A percentile compares a stretch with the other conserved stretches of the same genome.
phyloP scores from a whole-genome alignment of 30 jellyfish, hydroid and myxozoan species.

The Chrysaora quinquecirrha region DNA sequence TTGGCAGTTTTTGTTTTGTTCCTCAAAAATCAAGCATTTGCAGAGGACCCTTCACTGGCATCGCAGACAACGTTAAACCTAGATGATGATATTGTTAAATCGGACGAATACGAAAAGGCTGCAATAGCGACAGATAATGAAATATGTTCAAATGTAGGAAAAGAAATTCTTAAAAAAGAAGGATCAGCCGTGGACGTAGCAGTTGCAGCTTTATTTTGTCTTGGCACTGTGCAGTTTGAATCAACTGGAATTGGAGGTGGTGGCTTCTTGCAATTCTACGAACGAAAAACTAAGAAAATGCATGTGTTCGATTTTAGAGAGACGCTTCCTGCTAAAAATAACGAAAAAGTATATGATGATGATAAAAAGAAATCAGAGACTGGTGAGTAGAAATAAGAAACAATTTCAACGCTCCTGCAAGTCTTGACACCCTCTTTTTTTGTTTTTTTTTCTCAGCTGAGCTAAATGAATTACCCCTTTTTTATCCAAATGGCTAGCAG shows the following conservation, averaged over 20 bases:
- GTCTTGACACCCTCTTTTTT: too few relatives aligned
- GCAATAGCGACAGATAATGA: conserved; percentile 58
- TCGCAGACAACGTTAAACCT: too few relatives aligned
- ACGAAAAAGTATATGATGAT: conserved; percentile 46
- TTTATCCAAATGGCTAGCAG: too few relatives aligned
- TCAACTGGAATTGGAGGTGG: conserved; percentile 99
- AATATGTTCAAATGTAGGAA: conserved; percentile 71
- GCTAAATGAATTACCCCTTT: too few relatives aligned
- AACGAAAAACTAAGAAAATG: conserved; percentile 27
- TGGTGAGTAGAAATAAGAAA: too few relatives aligned
- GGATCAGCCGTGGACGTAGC: conserved; percentile 91
- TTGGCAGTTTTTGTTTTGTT: too few relatives aligned
- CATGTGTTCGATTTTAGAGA: conserved; percentile 78
- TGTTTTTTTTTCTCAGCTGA: too few relatives aligned
- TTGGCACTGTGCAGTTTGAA: conserved; percentile 60
- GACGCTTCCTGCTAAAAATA: conserved; percentile 71
- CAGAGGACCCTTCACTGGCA: too few relatives aligned
- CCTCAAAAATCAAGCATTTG: too few relatives aligned
- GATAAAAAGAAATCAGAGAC: conserved; percentile 36
- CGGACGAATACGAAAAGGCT: conserved; percentile 38
- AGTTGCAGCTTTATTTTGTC: conserved; percentile 72
- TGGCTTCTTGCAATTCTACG: conserved; percentile 86
- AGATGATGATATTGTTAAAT: too few relatives aligned
- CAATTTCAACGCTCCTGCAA: too few relatives aligned
- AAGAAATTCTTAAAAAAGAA: conserved; percentile 45